Percentiles rank a stretch among this genome's conserved stretches.
These are phyloP conservation scores for Pangasius larnaudii DNA, from an alignment of 2,797 vertebrate species.

Conservation along the genomic window DNA sequence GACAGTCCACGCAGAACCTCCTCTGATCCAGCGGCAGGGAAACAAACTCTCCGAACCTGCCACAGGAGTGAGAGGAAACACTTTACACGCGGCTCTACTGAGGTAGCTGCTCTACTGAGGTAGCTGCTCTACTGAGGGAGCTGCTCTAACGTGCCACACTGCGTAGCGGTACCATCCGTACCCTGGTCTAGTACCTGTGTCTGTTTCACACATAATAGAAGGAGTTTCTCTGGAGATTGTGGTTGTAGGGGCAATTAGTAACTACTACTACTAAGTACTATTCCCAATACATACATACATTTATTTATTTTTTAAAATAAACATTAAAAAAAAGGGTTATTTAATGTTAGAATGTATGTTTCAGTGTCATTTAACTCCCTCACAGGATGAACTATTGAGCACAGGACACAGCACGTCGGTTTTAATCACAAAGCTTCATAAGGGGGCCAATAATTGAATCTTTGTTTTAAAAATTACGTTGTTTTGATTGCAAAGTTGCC, in stretches of 20 bases:
- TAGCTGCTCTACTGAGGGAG: neutral
- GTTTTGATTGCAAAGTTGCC: neutral
- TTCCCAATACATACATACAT: neutral
- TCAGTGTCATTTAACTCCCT: neutral
- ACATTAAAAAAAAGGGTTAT: neutral
- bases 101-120: no score
- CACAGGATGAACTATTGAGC: neutral
- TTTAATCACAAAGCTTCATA: neutral
- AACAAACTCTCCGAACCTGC: constrained; percentile 82
- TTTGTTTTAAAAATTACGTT: neutral
- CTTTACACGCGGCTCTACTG: neutral
- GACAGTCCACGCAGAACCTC: constrained; percentile 88
- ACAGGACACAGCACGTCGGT: neutral
- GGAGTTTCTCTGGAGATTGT: neutral
- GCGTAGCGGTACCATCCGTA: neutral
- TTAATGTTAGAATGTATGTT: neutral
- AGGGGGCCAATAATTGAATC: neutral
- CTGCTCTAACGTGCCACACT: neutral
- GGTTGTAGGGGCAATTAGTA: neutral
- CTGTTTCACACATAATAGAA: neutral
- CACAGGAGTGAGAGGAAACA: constrained; percentile 32
- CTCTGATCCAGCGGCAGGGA: constrained; percentile 75
- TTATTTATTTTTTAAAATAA: no score
- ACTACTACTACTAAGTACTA: neutral
- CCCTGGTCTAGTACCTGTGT: neutral